Base-by-base conservation (phyloP, 2,113 vertebrate genomes). In the Pluvialis apricaria region DNA sequence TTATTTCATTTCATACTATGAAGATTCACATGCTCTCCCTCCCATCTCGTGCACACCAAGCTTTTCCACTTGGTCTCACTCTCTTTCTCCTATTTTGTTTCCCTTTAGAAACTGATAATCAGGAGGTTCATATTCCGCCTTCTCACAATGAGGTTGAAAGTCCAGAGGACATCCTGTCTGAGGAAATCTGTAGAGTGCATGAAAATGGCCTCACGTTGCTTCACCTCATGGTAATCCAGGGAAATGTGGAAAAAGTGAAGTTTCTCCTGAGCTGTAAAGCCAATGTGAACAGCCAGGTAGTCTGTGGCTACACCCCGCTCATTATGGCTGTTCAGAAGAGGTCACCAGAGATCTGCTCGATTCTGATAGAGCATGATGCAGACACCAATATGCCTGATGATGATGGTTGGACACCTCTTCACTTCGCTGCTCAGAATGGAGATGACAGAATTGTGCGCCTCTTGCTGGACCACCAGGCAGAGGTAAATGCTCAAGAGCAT, bases 371-470 rank as follows among this genome's bases (percentile, higher is more conserved):
- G 28, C 97, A 95, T 0, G 97, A 97, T 0, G 98, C 98, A 0
- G 82, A 96, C 25, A 64, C 97, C 47, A 97, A 96, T 64, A 90
- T 97, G 28, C 92, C 87, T 0, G 99, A 99, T 11, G 97, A 98
- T 13, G 99, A 99, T 8, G 88, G 90, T 12, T 99, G 99, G 99
- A 97, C 97, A 4, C 96, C 98, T 1, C 97, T 99, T 29, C 98
- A 99, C 96, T 99, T 99, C 4, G 98, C 98, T 5, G 98, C 98
- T 60, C 99, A 99, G 97, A 98, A 96, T 4, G 99, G 98, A 3
- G 98, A 99, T 0, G 98, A 99, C 97, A 82, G 96, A 13, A 91
- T 95, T 0, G 95, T 92, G 3, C 96, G 97, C 17, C 93, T 99
- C 32, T 97, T 99, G 47, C 94, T 99, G 97, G 98, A 99, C 70